A percentile compares a stretch with the other conserved stretches of the same genome.
Evolutionary conservation across 2,797 vertebrate genomes (phyloP).

Genomic region (Numenius phaeopus): DNA sequence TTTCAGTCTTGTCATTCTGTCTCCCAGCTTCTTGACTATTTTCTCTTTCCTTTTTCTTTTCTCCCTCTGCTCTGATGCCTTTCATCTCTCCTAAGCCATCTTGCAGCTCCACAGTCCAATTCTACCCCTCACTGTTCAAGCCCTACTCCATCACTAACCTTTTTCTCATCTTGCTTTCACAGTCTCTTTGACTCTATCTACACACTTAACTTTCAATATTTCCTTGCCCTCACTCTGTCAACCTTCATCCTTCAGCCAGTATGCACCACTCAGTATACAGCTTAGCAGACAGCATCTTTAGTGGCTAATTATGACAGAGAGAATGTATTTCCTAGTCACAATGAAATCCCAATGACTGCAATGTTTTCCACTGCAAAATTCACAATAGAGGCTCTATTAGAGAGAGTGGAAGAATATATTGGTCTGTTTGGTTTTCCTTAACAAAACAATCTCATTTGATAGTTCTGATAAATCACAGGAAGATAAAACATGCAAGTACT

Average conservation of each 20-base stretch:
- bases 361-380: not conserved
- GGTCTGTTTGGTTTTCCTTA: not conserved
- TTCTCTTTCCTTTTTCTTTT: not conserved
- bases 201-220: not conserved
- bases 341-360: not conserved
- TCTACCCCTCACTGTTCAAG: not conserved
- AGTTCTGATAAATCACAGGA: not conserved
- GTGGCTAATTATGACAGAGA: not conserved
- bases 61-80: not conserved
- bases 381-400: not conserved
- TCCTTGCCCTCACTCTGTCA: not conserved
- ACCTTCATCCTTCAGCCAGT: not conserved
- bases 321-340: not conserved
- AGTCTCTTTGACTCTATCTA: not conserved
- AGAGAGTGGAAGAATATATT: not conserved
- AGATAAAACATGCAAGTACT: not conserved
- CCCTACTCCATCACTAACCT: not conserved
- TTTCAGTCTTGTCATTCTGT: not conserved
- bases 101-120: not conserved
- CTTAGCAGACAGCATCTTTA: not conserved
- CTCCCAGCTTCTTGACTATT: not conserved
- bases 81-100: not conserved
- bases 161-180: not conserved
- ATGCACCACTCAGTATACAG: accelerated
- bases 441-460: not conserved